phyloP scores from a whole-genome alignment of 2,797 vertebrate species.

The Podarcis siculus region DNA sequence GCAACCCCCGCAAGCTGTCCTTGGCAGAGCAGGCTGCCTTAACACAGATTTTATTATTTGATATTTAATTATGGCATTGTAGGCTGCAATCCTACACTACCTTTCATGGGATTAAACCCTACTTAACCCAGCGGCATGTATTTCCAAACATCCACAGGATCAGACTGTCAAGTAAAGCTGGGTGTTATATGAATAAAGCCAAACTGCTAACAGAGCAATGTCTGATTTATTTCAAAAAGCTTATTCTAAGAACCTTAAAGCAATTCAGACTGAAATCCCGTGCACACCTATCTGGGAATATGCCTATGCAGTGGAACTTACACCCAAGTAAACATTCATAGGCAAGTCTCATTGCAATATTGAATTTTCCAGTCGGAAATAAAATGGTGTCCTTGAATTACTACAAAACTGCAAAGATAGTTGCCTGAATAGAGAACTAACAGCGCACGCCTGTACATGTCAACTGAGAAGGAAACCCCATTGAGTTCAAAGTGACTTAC shows the following conservation, averaged over 20 bases:
- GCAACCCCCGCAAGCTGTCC: constrained; percentile 23
- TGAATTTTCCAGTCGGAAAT: neutral
- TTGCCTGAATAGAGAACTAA: neutral
- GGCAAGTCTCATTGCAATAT: neutral
- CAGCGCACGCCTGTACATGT: too few species aligned
- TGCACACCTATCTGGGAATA: neutral
- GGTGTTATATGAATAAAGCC: neutral
- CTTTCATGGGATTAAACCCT: neutral
- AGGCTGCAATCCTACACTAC: neutral
- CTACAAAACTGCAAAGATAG: neutral
- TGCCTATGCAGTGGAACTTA: neutral
- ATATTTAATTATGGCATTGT: constrained; percentile 42
- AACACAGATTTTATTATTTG: constrained; percentile 41
- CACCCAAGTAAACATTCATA: neutral
- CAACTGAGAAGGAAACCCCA: too few species aligned
- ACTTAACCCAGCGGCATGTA: neutral
- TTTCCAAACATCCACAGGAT: neutral
- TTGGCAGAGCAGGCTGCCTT: constrained; percentile 56
- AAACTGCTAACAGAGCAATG: neutral
- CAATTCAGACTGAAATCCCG: neutral
- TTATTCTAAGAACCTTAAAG: neutral
- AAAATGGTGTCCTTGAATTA: neutral
- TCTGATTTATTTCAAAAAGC: neutral
- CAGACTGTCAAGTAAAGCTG: neutral
- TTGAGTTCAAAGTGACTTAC: too few species aligned